Percentiles rank a stretch among this genome's conserved stretches.
Conservation (phyloP, 2,113 vertebrate genomes). For the Periophthalmodon schlosseri region DNA sequence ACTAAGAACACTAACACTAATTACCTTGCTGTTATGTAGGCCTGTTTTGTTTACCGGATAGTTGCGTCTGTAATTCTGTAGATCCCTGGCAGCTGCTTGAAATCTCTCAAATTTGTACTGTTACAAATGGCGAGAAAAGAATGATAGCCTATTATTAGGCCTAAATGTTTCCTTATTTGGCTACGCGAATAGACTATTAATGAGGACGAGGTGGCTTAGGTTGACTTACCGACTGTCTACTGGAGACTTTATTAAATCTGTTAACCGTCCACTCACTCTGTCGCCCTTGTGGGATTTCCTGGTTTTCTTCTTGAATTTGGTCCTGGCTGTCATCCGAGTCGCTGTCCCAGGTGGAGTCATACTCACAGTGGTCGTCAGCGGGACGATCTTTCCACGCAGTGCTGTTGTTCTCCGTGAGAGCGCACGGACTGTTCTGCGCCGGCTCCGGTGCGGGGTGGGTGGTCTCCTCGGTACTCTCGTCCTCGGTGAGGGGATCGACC, state of each 20-base stretch:
- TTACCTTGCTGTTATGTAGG: neutral
- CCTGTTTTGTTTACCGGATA: constrained; percentile 78
- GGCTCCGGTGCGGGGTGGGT: neutral
- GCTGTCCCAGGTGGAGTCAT: constrained; percentile 70
- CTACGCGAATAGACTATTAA: too few species aligned
- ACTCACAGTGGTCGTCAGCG: constrained; percentile 53
- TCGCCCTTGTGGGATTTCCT: constrained; percentile 4
- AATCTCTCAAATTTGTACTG: constrained; percentile 69
- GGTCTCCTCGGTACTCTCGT: neutral
- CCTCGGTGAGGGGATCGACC: neutral
- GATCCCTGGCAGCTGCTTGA: constrained; percentile 80
- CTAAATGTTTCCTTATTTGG: neutral
- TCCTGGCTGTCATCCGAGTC: rapidly evolving
- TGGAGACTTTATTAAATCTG: neutral
- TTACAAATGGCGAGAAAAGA: neutral
- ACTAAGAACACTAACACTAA: neutral
- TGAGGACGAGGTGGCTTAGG: neutral
- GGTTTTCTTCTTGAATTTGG: rapidly evolving
- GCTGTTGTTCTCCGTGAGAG: neutral
- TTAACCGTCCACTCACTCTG: neutral
- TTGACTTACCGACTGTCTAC: neutral
- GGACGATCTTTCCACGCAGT: neutral
- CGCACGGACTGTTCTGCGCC: neutral
- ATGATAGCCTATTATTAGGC: neutral
- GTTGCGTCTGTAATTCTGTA: constrained; percentile 81